Conservation (phyloP, 2,113 vertebrate genomes). For the Lagopus leucura region DNA sequence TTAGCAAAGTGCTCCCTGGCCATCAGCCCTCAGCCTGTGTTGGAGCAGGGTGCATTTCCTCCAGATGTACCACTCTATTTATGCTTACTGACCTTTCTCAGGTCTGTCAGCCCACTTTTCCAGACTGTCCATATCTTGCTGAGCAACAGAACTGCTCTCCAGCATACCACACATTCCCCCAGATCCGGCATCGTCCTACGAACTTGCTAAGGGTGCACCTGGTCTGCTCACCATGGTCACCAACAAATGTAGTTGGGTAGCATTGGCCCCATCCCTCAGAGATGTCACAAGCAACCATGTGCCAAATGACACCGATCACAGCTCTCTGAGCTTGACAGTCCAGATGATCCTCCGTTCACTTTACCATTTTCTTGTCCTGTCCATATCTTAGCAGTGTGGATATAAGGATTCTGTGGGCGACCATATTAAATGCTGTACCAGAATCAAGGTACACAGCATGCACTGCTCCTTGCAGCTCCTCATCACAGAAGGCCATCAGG, state of each 20-base stretch:
- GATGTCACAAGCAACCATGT: background rate
- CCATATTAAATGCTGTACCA: background rate
- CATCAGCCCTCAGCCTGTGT: background rate
- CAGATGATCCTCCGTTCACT: background rate
- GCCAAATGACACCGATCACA: background rate
- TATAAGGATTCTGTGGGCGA: background rate
- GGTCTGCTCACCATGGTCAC: background rate
- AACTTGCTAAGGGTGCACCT: background rate
- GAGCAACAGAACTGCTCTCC: background rate
- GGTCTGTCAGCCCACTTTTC: background rate
- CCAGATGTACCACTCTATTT: background rate
- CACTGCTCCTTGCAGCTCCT: background rate
- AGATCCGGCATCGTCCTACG: background rate
- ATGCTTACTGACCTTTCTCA: background rate
- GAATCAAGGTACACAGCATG: background rate
- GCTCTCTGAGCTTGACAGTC: background rate
- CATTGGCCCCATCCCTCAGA: background rate
- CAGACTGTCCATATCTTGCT: background rate
- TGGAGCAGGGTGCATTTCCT: background rate
- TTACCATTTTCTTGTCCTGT: background rate
- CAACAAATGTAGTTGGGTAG: background rate
- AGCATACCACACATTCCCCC: background rate
- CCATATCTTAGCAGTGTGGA: background rate
- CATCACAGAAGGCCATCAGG: background rate
- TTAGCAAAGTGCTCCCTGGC: background rate